Base-by-base conservation (phyloP, 2,113 vertebrate genomes). In the Paralichthys olivaceus region DNA sequence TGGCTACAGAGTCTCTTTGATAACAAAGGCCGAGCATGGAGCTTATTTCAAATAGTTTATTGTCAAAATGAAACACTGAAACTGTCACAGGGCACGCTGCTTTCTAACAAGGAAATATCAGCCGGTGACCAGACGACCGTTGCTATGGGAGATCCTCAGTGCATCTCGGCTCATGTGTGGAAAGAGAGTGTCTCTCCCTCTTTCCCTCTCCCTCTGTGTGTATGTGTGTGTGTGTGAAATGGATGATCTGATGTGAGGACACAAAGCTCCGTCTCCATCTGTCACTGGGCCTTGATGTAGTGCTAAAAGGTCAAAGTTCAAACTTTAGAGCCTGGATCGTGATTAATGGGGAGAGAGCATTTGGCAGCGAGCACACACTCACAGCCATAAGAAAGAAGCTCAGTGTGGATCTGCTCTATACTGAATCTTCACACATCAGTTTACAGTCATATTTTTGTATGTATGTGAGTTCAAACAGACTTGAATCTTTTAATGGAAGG, bases 261-360 rank as follows among this genome's bases (percentile, higher is more conserved):
- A 69, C 81, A 83, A 79, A 85, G 84, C 85, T 84, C 79, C 26
- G 71, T 75, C 84, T 85, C 90, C 90, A 90, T 91, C 90, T 91
- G 93, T 89, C 88, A 84, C 77, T 25, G 43, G 68, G 86, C 86
- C 86, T 83, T 85, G 84, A 91, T 82, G 84, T 78, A 82, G 75
- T 67, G 26, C 57, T 73, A 84, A 89, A 53, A 87, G 87, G 84
- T 86, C 85, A 90, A 47, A 87, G 90, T 87, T 91, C 81, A 91
- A 79, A 80, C 77, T 85, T 87, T 74, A 84, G 72, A 89, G 56
- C 57, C 69, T 25, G 54, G 87, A 79, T 90, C 64, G 57, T 90
- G 86, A 91, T 93, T 90, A 90, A 93, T 87, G 85, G 73, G 71
- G 34, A 59, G 69, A 81, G 83, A 83, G 75, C 75, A 69, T 77